Conservation (phyloP, 2,888 invertebrate genomes). For the Bombylius discolor region DNA sequence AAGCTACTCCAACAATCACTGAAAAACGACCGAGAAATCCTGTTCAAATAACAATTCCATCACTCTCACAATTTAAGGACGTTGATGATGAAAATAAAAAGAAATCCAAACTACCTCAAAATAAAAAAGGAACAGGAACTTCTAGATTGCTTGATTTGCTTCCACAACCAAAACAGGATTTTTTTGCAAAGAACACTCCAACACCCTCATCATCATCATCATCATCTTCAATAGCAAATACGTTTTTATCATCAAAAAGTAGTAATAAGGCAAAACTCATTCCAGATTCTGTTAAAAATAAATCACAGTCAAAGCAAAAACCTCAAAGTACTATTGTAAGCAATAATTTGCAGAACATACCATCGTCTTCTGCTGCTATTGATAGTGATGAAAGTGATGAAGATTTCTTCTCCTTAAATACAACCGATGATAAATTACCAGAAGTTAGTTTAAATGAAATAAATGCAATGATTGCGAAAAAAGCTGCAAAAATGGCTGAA, state of each 20-base stretch:
- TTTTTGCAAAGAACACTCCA: constrained; percentile 13
- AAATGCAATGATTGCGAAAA: constrained; percentile 29
- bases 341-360: constrained; percentile 20
- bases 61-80: constrained; percentile 42
- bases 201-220: no score
- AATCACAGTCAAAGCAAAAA: constrained; percentile 19
- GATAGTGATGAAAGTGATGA: constrained; percentile 40
- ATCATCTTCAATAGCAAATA: background rate
- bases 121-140: background rate
- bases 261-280: constrained; percentile 21
- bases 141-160: constrained; percentile 52
- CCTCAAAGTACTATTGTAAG: constrained; percentile 23
- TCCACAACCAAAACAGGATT: constrained; percentile 46
- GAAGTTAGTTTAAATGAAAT: constrained; percentile 38
- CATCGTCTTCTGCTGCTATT: constrained; percentile 30
- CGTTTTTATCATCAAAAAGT: background rate
- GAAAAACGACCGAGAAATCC: constrained; percentile 30
- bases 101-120: background rate
- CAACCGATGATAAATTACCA: constrained; percentile 36
- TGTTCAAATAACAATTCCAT: constrained; percentile 55
- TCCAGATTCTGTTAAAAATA: constrained; percentile 34
- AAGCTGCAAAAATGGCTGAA: constrained; percentile 29
- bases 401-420: constrained; percentile 33
- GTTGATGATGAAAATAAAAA: constrained; percentile 18
- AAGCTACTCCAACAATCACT: constrained; percentile 34